These are phyloP conservation scores for Anarrhichthys ocellatus DNA, from an alignment of 2,113 vertebrate species.

Conservation along the genomic window DNA sequence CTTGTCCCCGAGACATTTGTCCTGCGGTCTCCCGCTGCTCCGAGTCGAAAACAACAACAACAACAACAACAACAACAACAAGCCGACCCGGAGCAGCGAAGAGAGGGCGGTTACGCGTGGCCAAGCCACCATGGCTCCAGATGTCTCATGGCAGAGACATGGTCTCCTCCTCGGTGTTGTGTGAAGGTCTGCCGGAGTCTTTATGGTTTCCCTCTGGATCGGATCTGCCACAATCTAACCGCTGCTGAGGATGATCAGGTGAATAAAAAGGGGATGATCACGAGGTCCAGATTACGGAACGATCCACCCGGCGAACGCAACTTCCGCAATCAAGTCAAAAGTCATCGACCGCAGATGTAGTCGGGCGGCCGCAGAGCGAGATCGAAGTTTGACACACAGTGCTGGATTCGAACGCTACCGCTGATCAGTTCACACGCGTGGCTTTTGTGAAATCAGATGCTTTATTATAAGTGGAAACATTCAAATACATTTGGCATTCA, in stretches of 20 bases:
- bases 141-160: constrained; percentile 67
- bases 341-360: constrained; percentile 36
- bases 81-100: constrained; percentile 53
- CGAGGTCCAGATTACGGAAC: constrained; percentile 46
- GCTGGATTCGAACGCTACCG: background rate
- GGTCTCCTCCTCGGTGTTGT: background rate
- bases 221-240: background rate
- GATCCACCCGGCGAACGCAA: background rate
- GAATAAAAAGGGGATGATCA: constrained; percentile 20
- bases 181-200: background rate
- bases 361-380: background rate
- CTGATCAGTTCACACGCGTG: background rate
- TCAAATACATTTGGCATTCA: background rate
- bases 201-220: background rate
- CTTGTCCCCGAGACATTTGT: constrained; percentile 56
- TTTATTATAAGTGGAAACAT: background rate
- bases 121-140: constrained; percentile 73
- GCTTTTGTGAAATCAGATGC: background rate
- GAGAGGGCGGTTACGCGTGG: constrained; percentile 48
- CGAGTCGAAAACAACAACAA: constrained; percentile 42
- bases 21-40: constrained; percentile 55
- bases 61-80: constrained; percentile 68
- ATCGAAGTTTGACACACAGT: background rate
- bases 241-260: background rate
- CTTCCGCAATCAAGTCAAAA: constrained; percentile 20